Evolutionary conservation across 2,888 invertebrate genomes (phyloP).

Genomic region (Torymus aiolomorphi): DNA sequence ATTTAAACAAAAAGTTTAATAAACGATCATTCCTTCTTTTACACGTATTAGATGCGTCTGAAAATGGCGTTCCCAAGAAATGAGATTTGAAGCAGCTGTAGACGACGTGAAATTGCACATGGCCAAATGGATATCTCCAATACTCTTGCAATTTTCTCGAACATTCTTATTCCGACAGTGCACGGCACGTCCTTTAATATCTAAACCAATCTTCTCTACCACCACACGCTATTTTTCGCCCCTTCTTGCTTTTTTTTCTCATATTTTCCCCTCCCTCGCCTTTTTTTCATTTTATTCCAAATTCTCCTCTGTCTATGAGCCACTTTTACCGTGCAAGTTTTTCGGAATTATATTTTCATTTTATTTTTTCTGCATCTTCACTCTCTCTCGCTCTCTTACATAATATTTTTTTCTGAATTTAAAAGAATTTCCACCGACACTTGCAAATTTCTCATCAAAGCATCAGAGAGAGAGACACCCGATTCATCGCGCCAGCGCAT

Average conservation of each 20-base stretch:
- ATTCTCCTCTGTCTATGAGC: slow-evolving; percentile 20
- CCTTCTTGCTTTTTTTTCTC: slow-evolving; percentile 58
- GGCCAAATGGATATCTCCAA: slow-evolving; percentile 6
- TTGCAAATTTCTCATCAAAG: neutral
- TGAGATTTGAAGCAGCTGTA: neutral
- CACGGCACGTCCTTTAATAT: slow-evolving; percentile 63
- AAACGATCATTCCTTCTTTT: too few relatives aligned
- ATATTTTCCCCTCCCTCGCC: neutral
- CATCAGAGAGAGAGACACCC: slow-evolving; percentile 11
- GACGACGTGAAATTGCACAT: slow-evolving; percentile 15
- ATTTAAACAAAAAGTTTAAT: too few relatives aligned
- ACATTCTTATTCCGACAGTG: slow-evolving; percentile 49
- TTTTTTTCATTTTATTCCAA: slow-evolving; percentile 34
- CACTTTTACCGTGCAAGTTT: neutral
- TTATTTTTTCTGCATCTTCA: neutral
- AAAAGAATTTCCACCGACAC: neutral
- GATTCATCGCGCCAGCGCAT: slow-evolving; percentile 6
- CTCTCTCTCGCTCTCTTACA: neutral
- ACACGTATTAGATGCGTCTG: too few relatives aligned
- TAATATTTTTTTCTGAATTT: too few relatives aligned
- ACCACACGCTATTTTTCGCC: slow-evolving; percentile 24
- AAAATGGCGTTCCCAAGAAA: too few relatives aligned
- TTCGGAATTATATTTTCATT: neutral
- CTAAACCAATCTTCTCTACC: slow-evolving; percentile 62
- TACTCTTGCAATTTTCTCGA: slow-evolving; percentile 35